These are phyloP conservation scores for Ligdia adustata DNA, from an alignment of 2,888 invertebrate species.

Conservation along the genomic window DNA sequence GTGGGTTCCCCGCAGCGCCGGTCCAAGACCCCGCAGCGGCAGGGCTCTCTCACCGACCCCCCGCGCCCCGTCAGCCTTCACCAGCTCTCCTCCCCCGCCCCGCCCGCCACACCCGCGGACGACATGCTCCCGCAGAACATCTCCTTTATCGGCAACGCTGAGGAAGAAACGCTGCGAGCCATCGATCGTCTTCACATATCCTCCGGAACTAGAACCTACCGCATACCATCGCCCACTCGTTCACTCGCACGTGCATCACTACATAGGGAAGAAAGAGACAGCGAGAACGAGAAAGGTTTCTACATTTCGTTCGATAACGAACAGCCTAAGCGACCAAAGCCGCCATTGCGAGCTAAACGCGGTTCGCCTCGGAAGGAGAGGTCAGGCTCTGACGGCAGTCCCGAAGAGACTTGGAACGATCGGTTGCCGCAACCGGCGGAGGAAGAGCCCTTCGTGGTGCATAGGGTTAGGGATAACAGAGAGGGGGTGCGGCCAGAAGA, in stretches of 20 bases:
- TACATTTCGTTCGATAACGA: slow-evolving; percentile 97
- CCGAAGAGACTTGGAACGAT: slow-evolving; percentile 59
- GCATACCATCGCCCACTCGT: slow-evolving; percentile 94
- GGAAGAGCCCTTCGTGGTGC: slow-evolving; percentile 54
- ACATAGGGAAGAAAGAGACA: slow-evolving; percentile 66
- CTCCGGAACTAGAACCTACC: slow-evolving; percentile 94
- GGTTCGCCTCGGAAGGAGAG: slow-evolving; percentile 90
- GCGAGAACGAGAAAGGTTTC: slow-evolving; percentile 91
- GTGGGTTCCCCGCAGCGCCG: slow-evolving; percentile 61
- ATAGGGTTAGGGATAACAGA: slow-evolving; percentile 41
- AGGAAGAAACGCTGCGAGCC: slow-evolving; percentile 84
- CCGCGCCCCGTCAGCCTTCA: slow-evolving; percentile 74
- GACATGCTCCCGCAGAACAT: slow-evolving; percentile 98
- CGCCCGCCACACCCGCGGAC: slow-evolving; percentile 87
- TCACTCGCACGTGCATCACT: slow-evolving; percentile 88
- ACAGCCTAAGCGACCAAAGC: slow-evolving; percentile 94
- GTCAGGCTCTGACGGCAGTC: slow-evolving; percentile 64
- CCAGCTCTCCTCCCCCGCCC: slow-evolving; percentile 82
- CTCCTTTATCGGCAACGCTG: slow-evolving; percentile 92
- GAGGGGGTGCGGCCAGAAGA: slow-evolving; percentile 36
- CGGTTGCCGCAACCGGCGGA: slow-evolving; percentile 41
- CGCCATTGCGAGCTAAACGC: slow-evolving; percentile 90
- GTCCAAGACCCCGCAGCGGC: slow-evolving; percentile 81
- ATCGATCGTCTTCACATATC: slow-evolving; percentile 92
- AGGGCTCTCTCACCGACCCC: slow-evolving; percentile 75